Evolutionary conservation across 30 jellyfish, hydroid and myxozoan species (phyloP).

Genomic region (Pelagia noctiluca): DNA sequence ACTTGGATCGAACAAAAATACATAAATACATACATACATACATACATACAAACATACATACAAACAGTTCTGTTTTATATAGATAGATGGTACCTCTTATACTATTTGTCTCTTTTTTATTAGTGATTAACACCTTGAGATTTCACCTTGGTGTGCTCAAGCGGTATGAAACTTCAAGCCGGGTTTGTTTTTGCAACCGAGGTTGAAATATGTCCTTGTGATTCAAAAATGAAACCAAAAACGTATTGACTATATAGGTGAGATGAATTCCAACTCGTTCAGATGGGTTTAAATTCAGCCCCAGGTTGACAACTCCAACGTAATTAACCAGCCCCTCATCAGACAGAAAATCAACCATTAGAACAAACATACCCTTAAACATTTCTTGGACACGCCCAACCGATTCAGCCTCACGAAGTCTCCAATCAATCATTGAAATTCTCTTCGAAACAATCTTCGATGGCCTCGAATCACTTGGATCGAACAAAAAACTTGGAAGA

Average conservation of each 20-base stretch:
- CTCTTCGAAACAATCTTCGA: conserved; percentile 65
- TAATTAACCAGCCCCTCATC: not conserved
- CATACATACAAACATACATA: too few species aligned
- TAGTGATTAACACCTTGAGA: too few species aligned
- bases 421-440: conserved; percentile 53
- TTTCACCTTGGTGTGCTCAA: too few species aligned
- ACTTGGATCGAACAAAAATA: conserved; percentile 51
- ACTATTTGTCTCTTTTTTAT: too few species aligned
- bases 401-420: not conserved
- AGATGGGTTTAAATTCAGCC: not conserved
- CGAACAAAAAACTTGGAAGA: conserved; percentile 67
- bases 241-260: not conserved
- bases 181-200: not conserved
- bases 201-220: not conserved
- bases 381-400: conserved; percentile 34
- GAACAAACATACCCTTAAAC: conserved; percentile 43
- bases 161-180: too few species aligned
- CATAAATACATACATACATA: too few species aligned
- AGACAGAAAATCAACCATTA: too few species aligned
- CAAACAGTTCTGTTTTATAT: too few species aligned
- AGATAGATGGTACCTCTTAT: too few species aligned
- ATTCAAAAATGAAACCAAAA: not conserved
- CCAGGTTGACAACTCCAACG: not conserved
- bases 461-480: conserved; percentile 64
- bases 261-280: not conserved